These are phyloP conservation scores for Babylonia areolata DNA, from an alignment of 1,140 invertebrate genomes.

Conservation along the genomic window DNA sequence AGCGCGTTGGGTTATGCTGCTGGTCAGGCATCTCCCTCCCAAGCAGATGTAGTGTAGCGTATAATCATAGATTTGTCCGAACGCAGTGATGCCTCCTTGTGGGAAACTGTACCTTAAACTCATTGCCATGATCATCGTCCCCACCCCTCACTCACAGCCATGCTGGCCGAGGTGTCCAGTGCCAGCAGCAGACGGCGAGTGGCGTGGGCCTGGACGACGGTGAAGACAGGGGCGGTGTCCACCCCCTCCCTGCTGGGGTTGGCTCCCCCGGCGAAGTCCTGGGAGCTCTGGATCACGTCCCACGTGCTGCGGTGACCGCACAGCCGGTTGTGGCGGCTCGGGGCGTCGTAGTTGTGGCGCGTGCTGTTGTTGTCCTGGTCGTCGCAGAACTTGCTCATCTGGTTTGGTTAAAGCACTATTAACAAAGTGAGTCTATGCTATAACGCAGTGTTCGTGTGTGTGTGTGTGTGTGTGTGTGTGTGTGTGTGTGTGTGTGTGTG, in stretches of 20 bases:
- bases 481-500: not conserved
- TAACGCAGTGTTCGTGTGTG: no score
- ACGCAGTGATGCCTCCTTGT: no score
- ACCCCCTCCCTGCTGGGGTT: slow-evolving; percentile 44
- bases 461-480: not conserved
- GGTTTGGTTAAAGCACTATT: no score
- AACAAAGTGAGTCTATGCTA: no score
- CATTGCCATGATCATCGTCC: no score
- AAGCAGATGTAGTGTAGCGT: no score
- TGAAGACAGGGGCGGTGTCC: slow-evolving; percentile 53
- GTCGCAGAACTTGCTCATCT: slow-evolving; percentile 81
- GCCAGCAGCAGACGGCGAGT: slow-evolving; percentile 42
- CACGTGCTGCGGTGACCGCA: slow-evolving; percentile 80
- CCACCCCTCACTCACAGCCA: slow-evolving; percentile 52
- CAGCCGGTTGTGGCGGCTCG: slow-evolving; percentile 83
- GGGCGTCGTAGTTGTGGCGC: slow-evolving; percentile 81
- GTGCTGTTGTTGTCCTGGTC: slow-evolving; percentile 54
- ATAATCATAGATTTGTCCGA: no score
- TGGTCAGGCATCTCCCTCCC: no score
- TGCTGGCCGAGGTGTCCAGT: slow-evolving; percentile 47
- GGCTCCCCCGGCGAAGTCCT: slow-evolving; percentile 77
- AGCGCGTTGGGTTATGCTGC: no score
- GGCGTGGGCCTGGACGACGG: slow-evolving; percentile 39
- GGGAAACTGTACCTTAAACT: no score
- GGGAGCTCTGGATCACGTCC: slow-evolving; percentile 80